Base-by-base conservation (phyloP, 2,888 invertebrate species). In the Drosophila helvetica region DNA sequence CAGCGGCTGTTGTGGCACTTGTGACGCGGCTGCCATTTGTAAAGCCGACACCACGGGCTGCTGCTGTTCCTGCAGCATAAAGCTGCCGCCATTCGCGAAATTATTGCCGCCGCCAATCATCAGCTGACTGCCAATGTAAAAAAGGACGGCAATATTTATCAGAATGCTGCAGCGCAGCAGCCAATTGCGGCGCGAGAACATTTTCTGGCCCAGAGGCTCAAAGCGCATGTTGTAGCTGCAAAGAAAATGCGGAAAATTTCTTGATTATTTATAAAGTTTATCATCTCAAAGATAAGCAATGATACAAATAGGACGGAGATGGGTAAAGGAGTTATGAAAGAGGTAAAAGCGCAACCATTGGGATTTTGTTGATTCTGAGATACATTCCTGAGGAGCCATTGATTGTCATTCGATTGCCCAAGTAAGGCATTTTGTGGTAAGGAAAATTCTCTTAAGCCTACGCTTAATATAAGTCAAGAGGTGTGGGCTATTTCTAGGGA, bases 111-210 rank as follows among this genome's bases (percentile, higher is more conserved):
- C 92, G 46, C 92, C 92, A 65, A 92, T 92, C 90, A 92, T 93
- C 67, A 94, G 92, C 88, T 95, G 95, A 90, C 95, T 93, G 86
- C 95, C 95, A 77, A 95, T 94, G 91, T 96, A 96, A 73, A 96
- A 91, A 65, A 96, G 92, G 61, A 95, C 95, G 79, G 94, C 95
- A 75, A 96, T 93, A 90, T 96, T 96, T 80, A 95, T 94, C 70
- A 96, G 93, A 87, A 96, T 95, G 92, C 95, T 96, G 91, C 95
- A 94, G 85, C 95, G 94, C 91, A 96, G 94, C 92, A 95, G 93
- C 93, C 95, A 94, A 92, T 95, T 96, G 79, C 95, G 94, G 74
- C 94, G 93, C 64, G 93, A 92, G 77, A 94, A 92, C 92, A 92
- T 92, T 85, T 89, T 91, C 70, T 88, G 90, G 54, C 91, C 89